A percentile compares a stretch with the other conserved stretches of the same genome.
Conservation (phyloP, 1,140 invertebrate species). For the Drosophila prosaltans region DNA sequence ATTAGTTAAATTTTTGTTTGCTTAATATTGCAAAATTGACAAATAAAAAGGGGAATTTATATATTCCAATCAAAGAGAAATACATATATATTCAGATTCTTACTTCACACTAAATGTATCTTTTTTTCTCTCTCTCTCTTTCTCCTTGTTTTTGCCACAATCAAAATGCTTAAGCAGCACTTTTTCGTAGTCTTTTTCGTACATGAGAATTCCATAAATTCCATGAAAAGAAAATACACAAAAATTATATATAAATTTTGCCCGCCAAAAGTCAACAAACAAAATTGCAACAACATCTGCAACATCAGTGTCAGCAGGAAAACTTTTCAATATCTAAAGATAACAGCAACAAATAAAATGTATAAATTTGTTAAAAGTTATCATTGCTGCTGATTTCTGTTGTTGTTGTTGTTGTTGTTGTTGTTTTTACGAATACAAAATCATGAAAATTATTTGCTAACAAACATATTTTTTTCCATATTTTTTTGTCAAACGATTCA, state of each 20-base stretch:
- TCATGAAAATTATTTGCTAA: slow-evolving; percentile 48
- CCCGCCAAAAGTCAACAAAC: slow-evolving; percentile 68
- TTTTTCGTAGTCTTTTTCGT: not conserved
- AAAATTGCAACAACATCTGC: slow-evolving; percentile 18
- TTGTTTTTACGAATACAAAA: slow-evolving; percentile 25
- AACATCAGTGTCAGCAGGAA: slow-evolving; percentile 6
- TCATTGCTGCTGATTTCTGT: not conserved
- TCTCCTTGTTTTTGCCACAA: not conserved
- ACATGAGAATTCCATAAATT: slow-evolving; percentile 36
- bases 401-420: not conserved
- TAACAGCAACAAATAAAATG: not conserved
- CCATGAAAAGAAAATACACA: slow-evolving; percentile 44
- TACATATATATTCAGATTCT: not conserved
- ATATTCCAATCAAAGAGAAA: too few species aligned
- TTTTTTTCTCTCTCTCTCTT: not conserved
- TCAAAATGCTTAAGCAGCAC: not conserved
- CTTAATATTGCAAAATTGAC: too few species aligned
- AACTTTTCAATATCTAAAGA: slow-evolving; percentile 15
- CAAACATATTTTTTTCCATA: slow-evolving; percentile 33
- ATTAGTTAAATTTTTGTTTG: too few species aligned
- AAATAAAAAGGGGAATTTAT: too few species aligned
- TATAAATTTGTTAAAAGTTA: not conserved
- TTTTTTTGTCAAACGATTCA: slow-evolving; percentile 36
- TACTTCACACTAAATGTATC: not conserved
- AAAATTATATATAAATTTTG: slow-evolving; percentile 30